Conservation (phyloP, 2,797 vertebrate species). For the Pipistrellus kuhlii region DNA sequence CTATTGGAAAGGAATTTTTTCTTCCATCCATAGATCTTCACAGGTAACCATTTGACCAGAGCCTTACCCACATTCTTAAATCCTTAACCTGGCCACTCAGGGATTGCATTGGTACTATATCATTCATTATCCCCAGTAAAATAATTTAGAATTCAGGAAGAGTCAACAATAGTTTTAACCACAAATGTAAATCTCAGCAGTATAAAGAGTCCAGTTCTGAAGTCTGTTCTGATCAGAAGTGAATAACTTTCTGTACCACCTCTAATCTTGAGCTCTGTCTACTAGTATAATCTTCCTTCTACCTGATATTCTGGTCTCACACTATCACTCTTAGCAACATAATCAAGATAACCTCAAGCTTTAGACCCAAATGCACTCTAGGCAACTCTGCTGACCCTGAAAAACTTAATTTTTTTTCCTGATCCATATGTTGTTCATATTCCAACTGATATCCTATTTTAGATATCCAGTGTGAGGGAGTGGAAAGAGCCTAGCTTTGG, state of each 20-base stretch:
- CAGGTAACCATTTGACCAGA: neutral
- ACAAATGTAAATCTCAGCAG: slow-evolving; percentile 27
- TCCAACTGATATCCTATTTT: neutral
- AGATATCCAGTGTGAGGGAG: neutral
- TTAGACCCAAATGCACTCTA: slow-evolving; percentile 19
- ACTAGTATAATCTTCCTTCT: slow-evolving; percentile 11
- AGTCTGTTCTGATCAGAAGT: slow-evolving; percentile 22
- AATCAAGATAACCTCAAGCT: neutral
- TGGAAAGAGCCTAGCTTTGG: neutral
- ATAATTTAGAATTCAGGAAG: slow-evolving; percentile 33
- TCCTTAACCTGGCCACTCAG: neutral
- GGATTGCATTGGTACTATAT: neutral
- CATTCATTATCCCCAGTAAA: slow-evolving; percentile 41
- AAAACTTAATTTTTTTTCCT: neutral
- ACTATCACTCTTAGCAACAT: neutral
- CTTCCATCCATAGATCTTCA: neutral
- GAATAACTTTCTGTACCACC: slow-evolving; percentile 23
- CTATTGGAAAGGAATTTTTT: slow-evolving; percentile 20
- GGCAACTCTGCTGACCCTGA: neutral
- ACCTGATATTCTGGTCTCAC: slow-evolving; percentile 5
- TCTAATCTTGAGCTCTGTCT: slow-evolving; percentile 11
- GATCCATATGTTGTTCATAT: neutral
- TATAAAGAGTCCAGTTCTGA: slow-evolving; percentile 30
- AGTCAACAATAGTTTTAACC: neutral
- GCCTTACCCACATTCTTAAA: slow-evolving; percentile 31